Conservation (phyloP, 2,113 vertebrate genomes). For the Nematolebias whitei region DNA sequence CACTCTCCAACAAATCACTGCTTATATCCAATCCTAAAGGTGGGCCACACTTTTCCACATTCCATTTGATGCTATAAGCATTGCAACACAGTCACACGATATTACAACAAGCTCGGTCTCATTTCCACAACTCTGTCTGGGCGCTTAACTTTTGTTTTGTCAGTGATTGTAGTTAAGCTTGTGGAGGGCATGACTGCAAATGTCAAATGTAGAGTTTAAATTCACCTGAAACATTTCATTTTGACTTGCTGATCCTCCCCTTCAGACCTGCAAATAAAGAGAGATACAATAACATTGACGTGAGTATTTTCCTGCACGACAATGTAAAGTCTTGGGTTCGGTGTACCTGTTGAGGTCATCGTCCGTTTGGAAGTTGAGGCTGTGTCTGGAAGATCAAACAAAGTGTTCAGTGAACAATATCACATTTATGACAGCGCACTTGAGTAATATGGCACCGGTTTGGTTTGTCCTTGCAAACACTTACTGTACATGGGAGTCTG, state of each 20-base stretch:
- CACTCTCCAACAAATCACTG: too few relatives aligned
- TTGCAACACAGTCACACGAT: too few relatives aligned
- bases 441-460: not conserved
- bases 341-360: conserved; percentile 63
- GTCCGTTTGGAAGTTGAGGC: conserved; percentile 46
- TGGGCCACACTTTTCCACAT: too few relatives aligned
- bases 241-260: conserved; percentile 71
- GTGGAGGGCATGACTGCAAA: too few relatives aligned
- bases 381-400: conserved; percentile 32
- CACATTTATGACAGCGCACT: not conserved
- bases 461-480: conserved; percentile 5
- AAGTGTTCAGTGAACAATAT: not conserved
- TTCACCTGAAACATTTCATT: conserved; percentile 73
- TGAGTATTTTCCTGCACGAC: not conserved
- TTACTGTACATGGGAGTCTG: conserved; percentile 42
- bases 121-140: too few relatives aligned
- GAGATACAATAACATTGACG: not conserved
- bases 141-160: too few relatives aligned
- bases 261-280: conserved; percentile 58
- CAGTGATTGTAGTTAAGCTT: too few relatives aligned
- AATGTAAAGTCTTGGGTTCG: not conserved
- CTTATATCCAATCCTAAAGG: too few relatives aligned
- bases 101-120: too few relatives aligned
- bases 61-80: too few relatives aligned
- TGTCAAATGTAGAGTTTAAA: not conserved